A percentile compares a stretch with the other conserved stretches of the same genome.
phyloP scores from a whole-genome alignment of 2,797 vertebrate genomes.

The Erpetoichthys calabaricus region DNA sequence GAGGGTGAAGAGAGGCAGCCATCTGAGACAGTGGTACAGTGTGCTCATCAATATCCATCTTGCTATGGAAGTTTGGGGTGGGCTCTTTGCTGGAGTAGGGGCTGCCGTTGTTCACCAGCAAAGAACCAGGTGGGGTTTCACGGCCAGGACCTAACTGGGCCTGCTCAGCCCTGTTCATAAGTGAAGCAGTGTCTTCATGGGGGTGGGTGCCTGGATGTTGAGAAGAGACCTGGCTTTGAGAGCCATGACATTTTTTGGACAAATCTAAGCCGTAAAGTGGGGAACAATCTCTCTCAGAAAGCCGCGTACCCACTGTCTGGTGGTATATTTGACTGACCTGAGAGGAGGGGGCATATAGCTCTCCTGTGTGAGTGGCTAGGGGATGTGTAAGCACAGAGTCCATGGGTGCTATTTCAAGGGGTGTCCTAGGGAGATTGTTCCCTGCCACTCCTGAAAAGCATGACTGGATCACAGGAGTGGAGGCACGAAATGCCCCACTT shows the following conservation, averaged over 20 bases:
- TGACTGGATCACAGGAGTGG: conserved; percentile 86
- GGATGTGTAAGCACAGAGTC: conserved; percentile 39
- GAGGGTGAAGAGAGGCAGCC: conserved; percentile 43
- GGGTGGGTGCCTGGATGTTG: conserved; percentile 37
- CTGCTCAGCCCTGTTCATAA: conserved; percentile 43
- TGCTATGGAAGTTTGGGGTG: conserved; percentile 25
- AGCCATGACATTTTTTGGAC: conserved; percentile 84
- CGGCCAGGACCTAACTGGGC: conserved; percentile 40
- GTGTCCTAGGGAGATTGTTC: conserved; percentile 44
- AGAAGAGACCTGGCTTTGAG: conserved; percentile 54
- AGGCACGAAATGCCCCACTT: conserved; percentile 59
- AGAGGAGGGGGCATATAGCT: conserved; percentile 70
- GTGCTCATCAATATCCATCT: conserved; percentile 52
- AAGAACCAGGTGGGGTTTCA: conserved; percentile 50
- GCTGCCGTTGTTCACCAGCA: conserved; percentile 42
- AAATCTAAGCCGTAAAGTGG: conserved; percentile 87
- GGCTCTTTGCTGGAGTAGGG: conserved; percentile 56
- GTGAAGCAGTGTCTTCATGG: conserved; percentile 48
- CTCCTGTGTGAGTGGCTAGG: conserved; percentile 71
- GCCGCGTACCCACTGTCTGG: conserved; percentile 54
- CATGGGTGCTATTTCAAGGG: conserved; percentile 48
- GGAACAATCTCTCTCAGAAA: conserved; percentile 73
- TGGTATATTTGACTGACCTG: conserved; percentile 61
- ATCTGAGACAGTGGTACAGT: conserved; percentile 39
- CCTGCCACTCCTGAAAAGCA: conserved; percentile 59